Evolutionary conservation across 2,888 invertebrate genomes (phyloP).

Genomic region (Hyppa rectilinea): DNA sequence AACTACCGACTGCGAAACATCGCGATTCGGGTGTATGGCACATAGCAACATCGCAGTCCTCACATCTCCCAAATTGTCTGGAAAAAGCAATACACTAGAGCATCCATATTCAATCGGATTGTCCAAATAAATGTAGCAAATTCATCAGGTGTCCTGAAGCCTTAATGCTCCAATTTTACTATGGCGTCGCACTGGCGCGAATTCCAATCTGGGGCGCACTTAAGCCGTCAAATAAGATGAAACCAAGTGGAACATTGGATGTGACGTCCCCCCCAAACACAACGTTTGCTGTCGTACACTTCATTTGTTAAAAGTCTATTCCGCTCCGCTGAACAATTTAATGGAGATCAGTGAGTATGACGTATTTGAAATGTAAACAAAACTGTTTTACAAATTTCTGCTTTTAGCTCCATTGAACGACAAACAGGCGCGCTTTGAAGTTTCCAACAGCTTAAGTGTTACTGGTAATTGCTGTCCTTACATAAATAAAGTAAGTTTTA

Average conservation of each 20-base stretch:
- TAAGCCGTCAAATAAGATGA: slow-evolving; percentile 83
- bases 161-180: slow-evolving; percentile 49
- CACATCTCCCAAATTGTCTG: slow-evolving; percentile 27
- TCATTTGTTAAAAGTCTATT: slow-evolving; percentile 77
- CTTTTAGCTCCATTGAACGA: slow-evolving; percentile 56
- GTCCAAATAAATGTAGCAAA: slow-evolving; percentile 59
- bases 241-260: slow-evolving; percentile 80
- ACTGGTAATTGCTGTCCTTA: slow-evolving; percentile 47
- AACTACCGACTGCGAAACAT: neutral
- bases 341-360: slow-evolving; percentile 70
- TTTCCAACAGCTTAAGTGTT: slow-evolving; percentile 35
- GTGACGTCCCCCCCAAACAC: slow-evolving; percentile 75
- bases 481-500: slow-evolving; percentile 13
- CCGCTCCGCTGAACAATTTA: slow-evolving; percentile 68
- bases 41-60: neutral
- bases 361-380: slow-evolving; percentile 70
- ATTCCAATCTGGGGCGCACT: slow-evolving; percentile 79
- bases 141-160: slow-evolving; percentile 62
- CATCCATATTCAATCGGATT: slow-evolving; percentile 40
- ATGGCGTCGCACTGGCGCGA: slow-evolving; percentile 72
- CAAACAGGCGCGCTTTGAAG: slow-evolving; percentile 55
- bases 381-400: slow-evolving; percentile 58
- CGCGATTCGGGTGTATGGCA: too few species aligned
- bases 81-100: slow-evolving; percentile 28
- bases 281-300: slow-evolving; percentile 70